Base-by-base conservation (phyloP, 1,140 invertebrate genomes). In the Drosophila trapezifrons region DNA sequence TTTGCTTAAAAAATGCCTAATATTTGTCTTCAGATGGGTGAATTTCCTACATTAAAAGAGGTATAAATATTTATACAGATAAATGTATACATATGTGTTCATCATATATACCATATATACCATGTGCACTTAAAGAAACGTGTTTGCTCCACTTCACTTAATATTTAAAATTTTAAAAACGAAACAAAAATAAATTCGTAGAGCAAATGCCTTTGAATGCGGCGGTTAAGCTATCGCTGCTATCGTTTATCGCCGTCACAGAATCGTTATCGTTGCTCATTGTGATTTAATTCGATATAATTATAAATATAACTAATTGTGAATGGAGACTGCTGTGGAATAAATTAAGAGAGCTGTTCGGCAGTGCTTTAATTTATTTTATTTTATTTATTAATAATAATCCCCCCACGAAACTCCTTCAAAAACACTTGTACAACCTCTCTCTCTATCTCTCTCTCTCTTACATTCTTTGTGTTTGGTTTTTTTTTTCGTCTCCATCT, bases 371-470 rank as follows among this genome's bases (percentile, higher is more conserved):
- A 20, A 15, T 64, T 71, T 77, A 1, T 12, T 35, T 62, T 40
- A 20, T 37, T 20, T 17, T 45, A 13, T 29, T 65, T 78, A 27
- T 22, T 64, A 42, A 63, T n/a, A n/a, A 1, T 35, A 58, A 20
- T n/a, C n/a, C 29, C 47, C 42, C 20, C 35, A 46, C 13, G 35
- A 55, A 58, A 40, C 51, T 29, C 37, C 15, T 58, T 12, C 49
- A 18, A 32, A 22, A 46, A 70, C 67, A 57, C 67, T 70, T 71
- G 66, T 70, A 70, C 64, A 70, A 57, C 47, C 47, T 70, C 47
- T 56, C 32, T 74, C 35, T 63, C 49, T 67, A 27, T 42, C 42
- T 42, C 51, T 58, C 6, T 59, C 70, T 54, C 15, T 74, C 37
- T 54, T 27, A 80, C 65, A 45, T 38, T 74, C 20, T 64, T 32